phyloP scores from a whole-genome alignment of 2,113 vertebrate genomes.

The Murina feae region DNA sequence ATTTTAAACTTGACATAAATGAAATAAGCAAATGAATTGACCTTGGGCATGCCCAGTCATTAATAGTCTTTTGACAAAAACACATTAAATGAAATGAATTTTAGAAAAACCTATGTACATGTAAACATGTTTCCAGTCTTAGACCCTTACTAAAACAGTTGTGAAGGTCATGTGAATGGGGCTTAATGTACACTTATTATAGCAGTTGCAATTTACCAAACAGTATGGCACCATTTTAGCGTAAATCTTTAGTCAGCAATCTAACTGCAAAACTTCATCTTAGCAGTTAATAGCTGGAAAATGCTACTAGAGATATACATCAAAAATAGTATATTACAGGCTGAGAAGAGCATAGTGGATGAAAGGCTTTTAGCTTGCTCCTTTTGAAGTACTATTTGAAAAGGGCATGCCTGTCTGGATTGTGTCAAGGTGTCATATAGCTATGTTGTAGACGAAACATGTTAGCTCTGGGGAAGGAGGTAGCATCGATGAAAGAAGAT shows the following conservation, averaged over 20 bases:
- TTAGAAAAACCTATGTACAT: not conserved
- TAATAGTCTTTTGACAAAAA: not conserved
- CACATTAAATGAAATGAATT: not conserved
- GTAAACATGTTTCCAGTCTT: not conserved
- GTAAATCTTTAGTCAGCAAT: not conserved
- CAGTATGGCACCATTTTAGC: not conserved
- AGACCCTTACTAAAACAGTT: not conserved
- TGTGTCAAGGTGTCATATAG: not conserved
- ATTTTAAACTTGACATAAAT: constrained; percentile 15
- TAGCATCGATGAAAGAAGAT: not conserved
- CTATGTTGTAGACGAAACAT: not conserved
- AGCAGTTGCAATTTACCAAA: not conserved
- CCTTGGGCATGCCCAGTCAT: not conserved
- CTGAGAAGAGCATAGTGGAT: not conserved
- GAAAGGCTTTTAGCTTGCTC: not conserved
- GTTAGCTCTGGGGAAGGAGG: not conserved
- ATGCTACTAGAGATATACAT: not conserved
- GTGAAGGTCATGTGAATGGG: not conserved
- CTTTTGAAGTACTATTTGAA: not conserved
- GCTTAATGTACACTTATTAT: not conserved
- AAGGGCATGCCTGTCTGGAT: not conserved
- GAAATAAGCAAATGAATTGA: not conserved
- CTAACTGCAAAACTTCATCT: not conserved
- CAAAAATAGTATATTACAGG: not conserved
- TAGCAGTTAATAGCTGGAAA: constrained; percentile 8